Percentiles rank a stretch among this genome's conserved stretches.
phyloP scores from a whole-genome alignment of 2,113 vertebrate species.

The Sula dactylatra region DNA sequence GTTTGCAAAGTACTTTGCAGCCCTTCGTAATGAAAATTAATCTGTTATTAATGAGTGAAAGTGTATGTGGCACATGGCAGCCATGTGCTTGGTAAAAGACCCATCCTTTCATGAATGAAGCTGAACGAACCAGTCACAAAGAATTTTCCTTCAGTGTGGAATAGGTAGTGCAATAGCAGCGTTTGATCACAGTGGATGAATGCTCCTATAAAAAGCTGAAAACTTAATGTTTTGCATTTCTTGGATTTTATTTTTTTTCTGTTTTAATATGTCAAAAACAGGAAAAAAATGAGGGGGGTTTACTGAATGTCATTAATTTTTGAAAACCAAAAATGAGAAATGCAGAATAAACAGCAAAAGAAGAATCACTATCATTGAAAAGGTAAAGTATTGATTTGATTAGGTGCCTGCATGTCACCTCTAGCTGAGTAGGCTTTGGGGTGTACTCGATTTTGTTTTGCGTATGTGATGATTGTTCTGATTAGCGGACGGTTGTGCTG shows the following conservation, averaged over 20 bases:
- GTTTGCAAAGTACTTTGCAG: slow-evolving; percentile 20
- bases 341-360: neutral
- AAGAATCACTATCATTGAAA: neutral
- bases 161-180: neutral
- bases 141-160: neutral
- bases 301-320: neutral
- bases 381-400: neutral
- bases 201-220: neutral
- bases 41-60: slow-evolving; percentile 44
- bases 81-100: neutral
- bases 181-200: neutral
- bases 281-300: neutral
- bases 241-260: neutral
- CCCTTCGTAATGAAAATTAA: neutral
- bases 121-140: neutral
- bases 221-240: neutral
- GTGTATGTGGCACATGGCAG: neutral
- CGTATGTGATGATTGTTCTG: neutral
- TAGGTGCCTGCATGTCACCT: neutral
- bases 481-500: neutral
- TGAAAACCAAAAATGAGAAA: neutral
- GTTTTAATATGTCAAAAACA: neutral
- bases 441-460: neutral
- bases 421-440: neutral
- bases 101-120: slow-evolving; percentile 11